Percentiles rank a stretch among this genome's conserved stretches.
Conservation (phyloP, 2,888 invertebrate species). For the Eupithecia insigniata region DNA sequence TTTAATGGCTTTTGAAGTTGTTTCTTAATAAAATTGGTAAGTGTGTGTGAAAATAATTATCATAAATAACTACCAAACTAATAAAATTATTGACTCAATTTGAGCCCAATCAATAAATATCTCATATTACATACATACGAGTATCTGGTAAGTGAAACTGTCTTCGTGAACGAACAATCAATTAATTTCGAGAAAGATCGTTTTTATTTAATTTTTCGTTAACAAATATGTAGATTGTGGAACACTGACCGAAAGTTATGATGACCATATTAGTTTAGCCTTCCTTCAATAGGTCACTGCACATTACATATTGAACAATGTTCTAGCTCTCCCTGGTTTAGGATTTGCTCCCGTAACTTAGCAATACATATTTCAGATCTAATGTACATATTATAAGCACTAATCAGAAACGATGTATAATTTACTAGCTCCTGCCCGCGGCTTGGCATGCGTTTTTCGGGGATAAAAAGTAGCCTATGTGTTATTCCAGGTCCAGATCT, state of each 20-base stretch:
- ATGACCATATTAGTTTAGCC: too few species aligned
- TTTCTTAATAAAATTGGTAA: slow-evolving; percentile 20
- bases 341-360: too few species aligned
- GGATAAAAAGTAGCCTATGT: too few species aligned
- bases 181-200: slow-evolving; percentile 2
- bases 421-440: neutral
- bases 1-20: slow-evolving; percentile 1
- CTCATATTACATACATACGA: slow-evolving; percentile 9
- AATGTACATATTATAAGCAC: slow-evolving; percentile 5
- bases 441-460: too few species aligned
- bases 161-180: neutral
- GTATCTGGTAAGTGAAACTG: slow-evolving; percentile 16
- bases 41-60: slow-evolving; percentile 24
- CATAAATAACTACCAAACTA: slow-evolving; percentile 7
- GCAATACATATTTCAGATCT: too few species aligned
- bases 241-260: too few species aligned
- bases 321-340: too few species aligned
- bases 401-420: slow-evolving; percentile 20
- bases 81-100: slow-evolving; percentile 2
- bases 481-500: too few species aligned
- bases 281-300: too few species aligned
- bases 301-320: too few species aligned
- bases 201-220: too few species aligned
- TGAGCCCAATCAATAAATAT: slow-evolving; percentile 19
- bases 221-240: too few species aligned